phyloP scores from a whole-genome alignment of 2,888 invertebrate species.

The Zygogramma bicolorata region DNA sequence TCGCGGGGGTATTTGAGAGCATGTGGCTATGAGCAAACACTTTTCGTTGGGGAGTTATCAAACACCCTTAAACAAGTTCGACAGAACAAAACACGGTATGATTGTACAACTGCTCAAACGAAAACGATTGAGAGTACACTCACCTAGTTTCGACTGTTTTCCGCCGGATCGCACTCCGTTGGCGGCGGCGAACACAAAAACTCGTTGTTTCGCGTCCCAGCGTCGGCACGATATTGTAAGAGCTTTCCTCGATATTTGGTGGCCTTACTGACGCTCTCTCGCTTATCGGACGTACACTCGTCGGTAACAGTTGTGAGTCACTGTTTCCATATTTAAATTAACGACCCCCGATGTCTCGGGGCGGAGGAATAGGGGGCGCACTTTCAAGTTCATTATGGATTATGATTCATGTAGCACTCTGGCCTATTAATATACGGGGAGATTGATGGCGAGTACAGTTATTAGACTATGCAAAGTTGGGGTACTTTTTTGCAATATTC shows the following conservation, averaged over 20 bases:
- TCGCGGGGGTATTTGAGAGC: no score
- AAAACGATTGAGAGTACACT: not conserved
- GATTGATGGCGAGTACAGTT: no score
- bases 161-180: not conserved
- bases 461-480: no score
- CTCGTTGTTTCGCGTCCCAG: not conserved
- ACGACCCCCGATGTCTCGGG: not conserved
- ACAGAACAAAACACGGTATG: no score
- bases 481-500: no score
- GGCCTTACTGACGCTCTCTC: not conserved
- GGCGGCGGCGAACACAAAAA: not conserved
- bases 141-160: not conserved
- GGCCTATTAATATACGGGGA: no score
- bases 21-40: no score
- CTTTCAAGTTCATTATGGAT: no score
- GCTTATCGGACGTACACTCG: slow-evolving; percentile 1
- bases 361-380: not conserved
- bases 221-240: slow-evolving; percentile 5
- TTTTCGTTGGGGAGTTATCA: no score
- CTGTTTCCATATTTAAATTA: not conserved
- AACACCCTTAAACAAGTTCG: no score
- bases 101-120: no score
- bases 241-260: not conserved
- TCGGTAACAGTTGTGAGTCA: not conserved
- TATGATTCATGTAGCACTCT: no score